Evolutionary conservation across 37 sponge, comb jelly and placozoan species (phyloP), one percentile per base, ranked within the genome.

Genomic region (Haliclona indistincta): DNA sequence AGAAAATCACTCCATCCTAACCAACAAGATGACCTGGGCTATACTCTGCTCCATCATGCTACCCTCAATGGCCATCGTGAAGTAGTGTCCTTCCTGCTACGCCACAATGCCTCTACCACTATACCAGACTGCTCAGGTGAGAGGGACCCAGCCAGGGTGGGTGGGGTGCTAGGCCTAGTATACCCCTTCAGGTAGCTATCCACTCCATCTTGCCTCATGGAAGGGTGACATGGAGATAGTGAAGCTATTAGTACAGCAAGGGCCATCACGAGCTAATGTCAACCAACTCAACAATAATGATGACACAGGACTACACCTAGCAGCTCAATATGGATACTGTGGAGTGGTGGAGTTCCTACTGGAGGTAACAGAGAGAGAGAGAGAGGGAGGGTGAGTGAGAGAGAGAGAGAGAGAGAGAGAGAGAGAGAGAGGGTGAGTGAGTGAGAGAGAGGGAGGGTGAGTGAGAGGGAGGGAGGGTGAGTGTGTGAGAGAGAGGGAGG

Each of bases 41-140:
- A 70, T 51, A 94, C 94, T 60, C 89, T 88, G 13, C 81, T 94
- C 0, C 94, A 94, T 62, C 80, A 86, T 75, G 94, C 94, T 64
- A 74, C 83, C 47, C 71, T 94, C 38, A 58, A 89, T 56, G 87
- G 87, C 41, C 87, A 89, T 4, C 79, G 80, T 15, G 74, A 74
- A 4, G 32, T 70, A 22, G 81, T 86, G 28, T 23, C 36, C 2
- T 73, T 80, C 4, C 66, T 80, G 38, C 54, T 86, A 23, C 38
- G 33, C 44, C 74, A 81, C 70, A 76, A 63, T 23, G 81, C 76
- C 15, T 79, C 86, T 26, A 86, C 80, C 23, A 73, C 58, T 38
- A 86, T 86, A 29, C 29, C 86, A 13, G 86, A 85, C 54, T 62
- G 49, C 61, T 86, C 82, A n/a, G 81, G 68, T 68, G 2, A n/a